Conservation (phyloP, 2,113 vertebrate species). For the Sebastes fasciatus region DNA sequence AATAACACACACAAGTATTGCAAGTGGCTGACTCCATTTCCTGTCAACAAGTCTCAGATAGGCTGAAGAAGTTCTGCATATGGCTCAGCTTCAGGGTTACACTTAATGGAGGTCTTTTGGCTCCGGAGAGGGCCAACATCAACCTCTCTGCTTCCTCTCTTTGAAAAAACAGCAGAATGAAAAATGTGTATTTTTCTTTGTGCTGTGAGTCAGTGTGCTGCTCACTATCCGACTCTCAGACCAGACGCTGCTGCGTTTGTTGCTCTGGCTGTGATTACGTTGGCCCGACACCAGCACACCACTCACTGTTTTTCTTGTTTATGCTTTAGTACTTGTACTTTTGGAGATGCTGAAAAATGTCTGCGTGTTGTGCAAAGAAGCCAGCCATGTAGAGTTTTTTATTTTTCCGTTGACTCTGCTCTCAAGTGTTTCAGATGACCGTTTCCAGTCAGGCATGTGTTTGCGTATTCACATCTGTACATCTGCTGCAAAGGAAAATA, state of each 20-base stretch:
- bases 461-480: conserved; percentile 56
- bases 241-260: conserved; percentile 60
- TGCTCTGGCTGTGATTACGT: conserved; percentile 61
- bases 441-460: conserved; percentile 39
- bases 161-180: conserved; percentile 62
- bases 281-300: conserved; percentile 57
- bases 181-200: conserved; percentile 70
- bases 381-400: background rate
- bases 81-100: conserved; percentile 51
- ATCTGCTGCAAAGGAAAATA: conserved; percentile 48
- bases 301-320: conserved; percentile 61
- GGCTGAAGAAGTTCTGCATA: conserved; percentile 39
- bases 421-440: conserved; percentile 49
- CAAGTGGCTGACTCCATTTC: conserved; percentile 61
- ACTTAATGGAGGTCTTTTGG: conserved; percentile 70
- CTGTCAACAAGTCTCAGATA: conserved; percentile 43
- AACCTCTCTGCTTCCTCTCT: conserved; percentile 66
- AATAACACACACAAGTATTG: conserved; percentile 64
- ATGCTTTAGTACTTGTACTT: conserved; percentile 52
- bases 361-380: conserved; percentile 38
- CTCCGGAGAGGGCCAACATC: conserved; percentile 67
- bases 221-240: conserved; percentile 48
- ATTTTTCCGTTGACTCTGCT: conserved; percentile 55
- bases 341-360: conserved; percentile 44
- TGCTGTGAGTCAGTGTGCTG: conserved; percentile 41